Base-by-base conservation (phyloP, 2,797 vertebrate species). In the Synanceia verrucosa region DNA sequence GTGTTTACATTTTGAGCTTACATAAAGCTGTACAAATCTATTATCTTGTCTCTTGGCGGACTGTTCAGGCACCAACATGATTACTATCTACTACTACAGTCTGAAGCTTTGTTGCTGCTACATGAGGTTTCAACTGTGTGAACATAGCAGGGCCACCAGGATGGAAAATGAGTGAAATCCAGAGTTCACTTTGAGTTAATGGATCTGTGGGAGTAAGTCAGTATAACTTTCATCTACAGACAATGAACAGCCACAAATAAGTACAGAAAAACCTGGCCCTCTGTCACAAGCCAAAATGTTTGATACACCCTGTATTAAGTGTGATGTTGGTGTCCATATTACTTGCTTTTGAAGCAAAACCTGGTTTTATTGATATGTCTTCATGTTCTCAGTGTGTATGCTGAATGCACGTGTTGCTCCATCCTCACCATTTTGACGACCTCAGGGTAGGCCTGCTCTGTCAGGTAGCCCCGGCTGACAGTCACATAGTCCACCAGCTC, bases 401-500 rank as follows among this genome's bases (percentile, higher is more conserved):
- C 9, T 3, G 4, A 14, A 5, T 4, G 37, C 31, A 26, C 24
- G 8, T 11, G 16, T n/a, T 7, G 2, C 1, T 12, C 24, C 44
- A n/a, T n/a, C 83, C 96, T 96, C 92, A 99, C 98, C 97, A 99
- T 99, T 95, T 98, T 98, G 94, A 99, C 98, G 87, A 99, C 97
- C 95, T 99, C 98, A 57, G 97, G 97, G 93, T 99, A 99, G 91
- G 97, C 97, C 95, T 98, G 97, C 91, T 99, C 98, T 73, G 97
- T 99, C 94, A 99, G 96, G 95, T 97, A 98, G 88, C 97, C 97
- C 94, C 98, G 95, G 96, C 97, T 98, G 94, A 99, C 96, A 82
- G 97, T 98, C 93, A 99, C 97, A 91, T 99, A 99, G 94, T 99
- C 98, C 93, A 99, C 97, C 93, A 99, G 95, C 95, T 99, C 98